Evolutionary conservation across 2,888 invertebrate genomes (phyloP), one percentile per base, ranked within the genome.

Genomic region (Brenthis ino): DNA sequence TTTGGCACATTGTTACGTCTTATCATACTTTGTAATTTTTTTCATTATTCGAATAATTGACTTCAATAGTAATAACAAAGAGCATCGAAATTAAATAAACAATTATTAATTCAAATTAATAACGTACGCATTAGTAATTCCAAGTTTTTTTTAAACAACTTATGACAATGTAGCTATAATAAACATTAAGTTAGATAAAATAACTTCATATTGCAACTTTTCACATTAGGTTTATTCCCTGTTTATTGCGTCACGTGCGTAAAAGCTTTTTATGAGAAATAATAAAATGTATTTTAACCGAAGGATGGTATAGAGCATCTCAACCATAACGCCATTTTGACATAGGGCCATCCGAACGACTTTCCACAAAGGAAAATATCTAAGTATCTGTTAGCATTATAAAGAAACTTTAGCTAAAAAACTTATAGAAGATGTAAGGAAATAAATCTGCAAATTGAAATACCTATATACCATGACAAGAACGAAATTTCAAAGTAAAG

Each of bases 231-330:
- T 70, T 69, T 69, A 64, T 56, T 47, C 37, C 33, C 37, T 55
- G 58, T 61, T 71, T 61, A 67, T 67, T 61, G 37, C 53, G 50
- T 53, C 51, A 64, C 61, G 57, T 63, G 37, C 24, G 20, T 63
- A 64, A 72, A 69, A 65, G 50, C 54, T 53, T 69, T 70, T 68
- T 58, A 64, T 58, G 55, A 47, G 24, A 58, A 47, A 57, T 58
- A 64, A 66, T 66, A 58, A 68, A 71, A 51, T 55, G 28, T 66
- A 56, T 68, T 53, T 57, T 56, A 20, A 64, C 43, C 51, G 20
- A 3, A 16, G 37, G 20, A 37, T 8, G 2, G 4, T 47, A 6
- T 33, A 33, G 33, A 33, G 33, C 37, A 61, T 48, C n/a, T 33
- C 28, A 67, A 56, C 6, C 50, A 24, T 24, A 50, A n/a, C 20